Base-by-base conservation (phyloP, 2,888 invertebrate species). In the Stramonita haemastoma region DNA sequence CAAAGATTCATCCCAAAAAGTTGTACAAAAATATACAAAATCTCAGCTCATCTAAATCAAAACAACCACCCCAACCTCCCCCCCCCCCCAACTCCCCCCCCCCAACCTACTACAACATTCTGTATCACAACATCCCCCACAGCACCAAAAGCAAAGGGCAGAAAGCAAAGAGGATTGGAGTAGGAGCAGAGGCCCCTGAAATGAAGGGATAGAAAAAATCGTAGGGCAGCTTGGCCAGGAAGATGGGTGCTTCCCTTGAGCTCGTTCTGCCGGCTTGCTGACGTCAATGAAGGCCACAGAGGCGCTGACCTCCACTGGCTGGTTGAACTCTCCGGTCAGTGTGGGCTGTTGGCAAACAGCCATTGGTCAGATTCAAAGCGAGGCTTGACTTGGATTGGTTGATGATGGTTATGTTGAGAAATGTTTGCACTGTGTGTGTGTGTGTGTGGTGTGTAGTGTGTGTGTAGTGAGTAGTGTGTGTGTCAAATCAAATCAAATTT, bases 131-230 rank as follows among this genome's bases (percentile, higher is more conserved):
- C 32, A 66, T 22, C 84, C 19, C 5, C 66, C 66, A 66, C 86
- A n/a, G 46, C 66, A 86, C 11, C 60, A 86, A 22, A 1, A 86
- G 22, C 1, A 87, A 5, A 0, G 87, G 87, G 15, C 73, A 56
- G 46, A 87, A 57, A 22, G 29, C 32, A 2, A 79, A 32, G 8
- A 57, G 1, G 0, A 83, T 5, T 11, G 83, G 60, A 46, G 22
- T 34, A 5, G 88, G 66, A 81, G n/a, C 57, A 34, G 17, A 32
- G 32, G 88, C 83, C 19, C 89, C 89, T 29, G 89, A 85, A 36
- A 89, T 89, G 90, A 96, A 96, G 19, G 98, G 98, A 94, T 97
- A 97, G 95, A 98, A 98, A 95, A 98, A 98, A 95, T 98, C 97
- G 92, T 97, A 96, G 1, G 98, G 97, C 89, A 98, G 96, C 95